phyloP scores from a whole-genome alignment of 2,113 vertebrate genomes.

The Ciconia maguari region DNA sequence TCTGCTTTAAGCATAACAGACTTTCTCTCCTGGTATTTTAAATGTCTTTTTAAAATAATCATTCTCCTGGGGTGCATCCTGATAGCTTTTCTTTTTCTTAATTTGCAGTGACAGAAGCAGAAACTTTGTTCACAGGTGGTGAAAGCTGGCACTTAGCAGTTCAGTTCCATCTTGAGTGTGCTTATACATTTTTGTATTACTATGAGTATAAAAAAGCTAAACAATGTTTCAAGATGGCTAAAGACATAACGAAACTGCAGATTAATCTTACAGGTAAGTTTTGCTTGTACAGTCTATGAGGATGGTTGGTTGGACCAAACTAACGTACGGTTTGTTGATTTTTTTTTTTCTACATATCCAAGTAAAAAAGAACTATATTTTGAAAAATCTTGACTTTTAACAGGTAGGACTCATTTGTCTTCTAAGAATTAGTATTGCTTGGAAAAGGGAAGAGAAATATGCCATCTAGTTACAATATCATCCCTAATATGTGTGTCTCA shows the following conservation, averaged over 20 bases:
- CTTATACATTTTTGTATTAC: constrained; percentile 85
- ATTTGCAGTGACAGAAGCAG: constrained; percentile 79
- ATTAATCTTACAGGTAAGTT: constrained; percentile 86
- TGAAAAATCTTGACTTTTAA: not conserved
- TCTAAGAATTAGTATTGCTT: not conserved
- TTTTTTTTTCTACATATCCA: not conserved
- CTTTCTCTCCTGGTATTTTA: not conserved
- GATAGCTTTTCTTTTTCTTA: constrained; percentile 24
- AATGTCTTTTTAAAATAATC: not conserved
- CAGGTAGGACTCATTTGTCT: not conserved
- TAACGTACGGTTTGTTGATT: not conserved
- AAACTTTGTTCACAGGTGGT: constrained; percentile 67
- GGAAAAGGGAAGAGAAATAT: not conserved
- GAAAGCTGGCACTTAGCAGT: constrained; percentile 77
- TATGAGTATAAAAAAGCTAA: constrained; percentile 91
- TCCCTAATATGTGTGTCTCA: not conserved
- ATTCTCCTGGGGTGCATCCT: not conserved
- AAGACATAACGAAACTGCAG: constrained; percentile 80
- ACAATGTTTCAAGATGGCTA: constrained; percentile 79
- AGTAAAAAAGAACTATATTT: not conserved
- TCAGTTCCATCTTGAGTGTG: constrained; percentile 92
- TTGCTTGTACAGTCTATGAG: not conserved
- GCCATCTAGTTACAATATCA: not conserved
- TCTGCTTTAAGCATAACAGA: not conserved
- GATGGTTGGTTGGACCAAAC: not conserved